Base-by-base conservation (phyloP, 2,113 vertebrate species). In the Proteles cristata region DNA sequence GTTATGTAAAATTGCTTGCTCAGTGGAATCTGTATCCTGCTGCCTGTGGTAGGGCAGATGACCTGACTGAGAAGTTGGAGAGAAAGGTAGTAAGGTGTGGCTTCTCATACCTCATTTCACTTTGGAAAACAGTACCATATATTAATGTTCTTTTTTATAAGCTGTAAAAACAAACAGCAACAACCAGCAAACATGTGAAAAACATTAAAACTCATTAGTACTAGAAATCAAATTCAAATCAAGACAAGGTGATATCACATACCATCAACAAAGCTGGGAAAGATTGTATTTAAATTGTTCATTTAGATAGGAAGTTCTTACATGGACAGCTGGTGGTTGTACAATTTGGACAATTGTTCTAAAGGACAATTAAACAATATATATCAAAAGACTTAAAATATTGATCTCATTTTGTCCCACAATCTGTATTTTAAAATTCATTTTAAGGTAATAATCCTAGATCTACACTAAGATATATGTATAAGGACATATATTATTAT, bases 101-200 rank as follows among this genome's bases (percentile, higher is more conserved):
- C 80, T 65, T 91, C 15, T 85, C 81, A 77, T 5, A 53, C 71
- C 9, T 66, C 53, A 45, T 58, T 93, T 63, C 39, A 73, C 90
- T 95, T 45, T 87, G 45, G 84, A 83, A 39, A 94, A 96, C 55
- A 80, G 90, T 96, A 90, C 95, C 88, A 96, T 89, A 90, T 65
- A 93, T 88, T 96, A 94, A 96, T 96, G 82, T 85, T 96, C 10
- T 58, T 74, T 65, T 80, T 92, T 82, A 91, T 39, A 55, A 91
- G 39, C 14, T 76, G 25, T 76, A 76, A 76, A 76, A 45, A 45
- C 73, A 93, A 81, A 66, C 6, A 58, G 11, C n/a, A 63, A 12
- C 48, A 82, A 68, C 76, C 45, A 81, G 80, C 19, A 85, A 92
- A 77, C 33, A 63, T 73, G 31, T 79, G 31, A 77, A 79, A 74